Evolutionary conservation across 2,797 vertebrate species (phyloP).

Genomic region (Lates japonicus): DNA sequence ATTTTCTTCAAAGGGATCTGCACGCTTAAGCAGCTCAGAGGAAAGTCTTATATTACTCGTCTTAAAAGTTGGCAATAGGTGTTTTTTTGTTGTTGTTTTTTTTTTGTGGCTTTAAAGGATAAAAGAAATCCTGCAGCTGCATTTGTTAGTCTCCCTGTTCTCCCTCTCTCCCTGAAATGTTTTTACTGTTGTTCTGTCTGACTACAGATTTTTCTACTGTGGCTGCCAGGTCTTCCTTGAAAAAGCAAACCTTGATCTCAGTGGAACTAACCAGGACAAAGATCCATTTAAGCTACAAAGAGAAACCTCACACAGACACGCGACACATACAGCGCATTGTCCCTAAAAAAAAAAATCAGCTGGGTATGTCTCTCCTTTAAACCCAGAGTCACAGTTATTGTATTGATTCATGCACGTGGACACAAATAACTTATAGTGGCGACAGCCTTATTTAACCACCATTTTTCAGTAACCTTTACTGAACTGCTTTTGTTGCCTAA

Average conservation of each 20-base stretch:
- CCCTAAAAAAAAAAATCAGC: background rate
- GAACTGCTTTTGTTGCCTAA: too few species aligned
- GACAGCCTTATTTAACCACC: too few species aligned
- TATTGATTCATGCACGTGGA: too few species aligned
- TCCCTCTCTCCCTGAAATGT: background rate
- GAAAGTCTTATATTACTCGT: background rate
- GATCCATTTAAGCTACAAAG: slow-evolving; percentile 23
- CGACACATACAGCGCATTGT: background rate
- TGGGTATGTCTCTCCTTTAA: background rate
- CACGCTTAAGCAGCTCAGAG: background rate
- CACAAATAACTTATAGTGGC: too few species aligned
- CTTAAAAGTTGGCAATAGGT: background rate
- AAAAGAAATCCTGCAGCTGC: slow-evolving; percentile 1
- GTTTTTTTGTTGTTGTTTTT: background rate
- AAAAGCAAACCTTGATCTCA: slow-evolving; percentile 23
- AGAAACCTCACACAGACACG: background rate
- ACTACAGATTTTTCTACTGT: slow-evolving; percentile 20
- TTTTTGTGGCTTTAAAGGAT: slow-evolving; percentile 9
- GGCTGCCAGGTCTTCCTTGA: slow-evolving; percentile 10
- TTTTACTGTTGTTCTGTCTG: slow-evolving; percentile 13
- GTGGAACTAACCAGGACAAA: slow-evolving; percentile 25
- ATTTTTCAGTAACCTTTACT: too few species aligned
- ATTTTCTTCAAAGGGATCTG: background rate
- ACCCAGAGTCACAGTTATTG: too few species aligned
- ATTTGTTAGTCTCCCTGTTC: background rate